Evolutionary conservation across 2,888 invertebrate species (phyloP), one percentile per base, ranked within the genome.

Genomic region (Cryptus armator): DNA sequence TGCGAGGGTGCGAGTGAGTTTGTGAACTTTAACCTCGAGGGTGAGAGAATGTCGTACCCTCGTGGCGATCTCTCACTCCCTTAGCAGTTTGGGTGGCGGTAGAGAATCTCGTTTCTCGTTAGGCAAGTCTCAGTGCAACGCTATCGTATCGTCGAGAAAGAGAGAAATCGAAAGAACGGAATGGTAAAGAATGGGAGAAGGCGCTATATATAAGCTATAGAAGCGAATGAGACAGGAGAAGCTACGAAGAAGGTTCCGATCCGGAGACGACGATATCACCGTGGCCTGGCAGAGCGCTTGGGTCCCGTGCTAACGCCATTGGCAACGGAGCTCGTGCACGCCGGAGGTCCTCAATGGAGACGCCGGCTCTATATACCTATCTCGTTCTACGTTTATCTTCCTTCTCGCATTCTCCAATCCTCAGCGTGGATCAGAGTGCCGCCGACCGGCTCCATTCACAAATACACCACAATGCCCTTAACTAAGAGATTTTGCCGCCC

Each of bases 61-160:
- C 43, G 51, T 46, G 24, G 29, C 19, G 66, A 64, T 75, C 79
- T 71, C 78, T 74, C 75, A 71, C 78, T 53, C 75, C 56, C 62
- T 1, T 53, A 71, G 89, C 89, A 88, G 89, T 89, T 91, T 91
- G 92, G 92, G 92, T 91, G 92, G 92, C 91, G 86, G 82, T 53
- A 84, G 86, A 85, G 90, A 91, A 89, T 91, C 91, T 91, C 91
- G 89, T 91, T 91, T 90, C 91, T 91, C 91, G 91, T 91, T 91
- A 91, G 91, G 89, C 86, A 83, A 74, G 86, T 83, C 68, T 86
- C 87, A 83, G 71, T 72, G 72, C 71, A 32, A 67, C 74, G 81
- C 87, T 90, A 89, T 90, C 89, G 84, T 85, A 85, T 86, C 83
- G 86, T 81, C 77, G 81, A 53, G 68, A 88, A 48, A 37, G 62